A percentile compares a stretch with the other conserved stretches of the same genome.
These are phyloP conservation scores for Archivesica marissinica DNA, from an alignment of 1,140 invertebrate species.

Conservation along the genomic window DNA sequence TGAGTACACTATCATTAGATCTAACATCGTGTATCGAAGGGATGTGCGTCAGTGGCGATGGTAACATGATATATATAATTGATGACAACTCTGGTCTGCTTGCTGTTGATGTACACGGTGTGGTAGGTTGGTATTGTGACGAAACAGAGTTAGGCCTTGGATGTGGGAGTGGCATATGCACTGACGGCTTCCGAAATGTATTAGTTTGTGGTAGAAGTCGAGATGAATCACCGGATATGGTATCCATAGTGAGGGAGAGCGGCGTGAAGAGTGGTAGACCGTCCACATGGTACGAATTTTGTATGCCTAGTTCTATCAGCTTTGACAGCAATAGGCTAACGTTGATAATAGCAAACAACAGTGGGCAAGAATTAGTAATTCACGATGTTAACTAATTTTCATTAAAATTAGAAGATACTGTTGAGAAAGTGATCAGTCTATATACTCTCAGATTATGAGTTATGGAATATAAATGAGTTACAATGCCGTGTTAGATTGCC, in stretches of 20 bases:
- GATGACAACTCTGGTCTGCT: background rate
- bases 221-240: background rate
- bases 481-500: no score
- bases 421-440: no score
- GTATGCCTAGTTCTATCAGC: background rate
- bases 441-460: no score
- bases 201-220: background rate
- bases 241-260: background rate
- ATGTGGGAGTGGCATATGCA: background rate
- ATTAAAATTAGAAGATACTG: no score
- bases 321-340: background rate
- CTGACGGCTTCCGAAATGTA: background rate
- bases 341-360: background rate
- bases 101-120: background rate
- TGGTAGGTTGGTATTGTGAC: background rate
- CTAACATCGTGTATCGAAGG: no score
- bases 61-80: background rate
- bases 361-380: background rate
- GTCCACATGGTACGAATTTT: background rate
- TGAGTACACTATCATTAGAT: background rate
- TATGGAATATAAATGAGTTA: no score
- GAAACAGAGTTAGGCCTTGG: background rate
- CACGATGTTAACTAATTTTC: no score
- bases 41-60: background rate
- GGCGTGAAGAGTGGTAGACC: background rate